Percentiles rank a stretch among this genome's conserved stretches.
Evolutionary conservation across 2,888 invertebrate genomes (phyloP).

Genomic region (Parasteatoda lunata): DNA sequence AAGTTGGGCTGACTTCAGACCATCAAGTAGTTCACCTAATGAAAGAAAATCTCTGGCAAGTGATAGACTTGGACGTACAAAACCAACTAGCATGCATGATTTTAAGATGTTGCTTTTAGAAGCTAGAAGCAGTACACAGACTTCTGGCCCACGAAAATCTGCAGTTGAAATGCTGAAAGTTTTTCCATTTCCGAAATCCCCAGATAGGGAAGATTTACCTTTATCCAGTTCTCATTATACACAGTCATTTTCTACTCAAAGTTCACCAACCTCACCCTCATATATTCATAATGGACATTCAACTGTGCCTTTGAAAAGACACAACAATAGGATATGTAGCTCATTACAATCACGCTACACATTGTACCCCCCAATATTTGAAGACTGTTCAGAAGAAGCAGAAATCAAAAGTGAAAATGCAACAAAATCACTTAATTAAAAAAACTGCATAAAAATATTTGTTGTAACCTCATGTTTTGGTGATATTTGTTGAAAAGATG

Average conservation of each 20-base stretch:
- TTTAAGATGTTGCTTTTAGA: slow-evolving; percentile 82
- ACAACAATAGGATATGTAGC: slow-evolving; percentile 78
- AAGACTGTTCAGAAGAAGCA: slow-evolving; percentile 68
- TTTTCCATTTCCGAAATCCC: slow-evolving; percentile 22
- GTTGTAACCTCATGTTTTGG: too few relatives aligned
- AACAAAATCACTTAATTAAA: too few relatives aligned
- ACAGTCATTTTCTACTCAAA: slow-evolving; percentile 36
- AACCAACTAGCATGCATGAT: slow-evolving; percentile 86
- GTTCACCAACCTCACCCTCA: slow-evolving; percentile 36
- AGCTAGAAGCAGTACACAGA: slow-evolving; percentile 69
- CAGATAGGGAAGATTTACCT: slow-evolving; percentile 12
- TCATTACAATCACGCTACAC: slow-evolving; percentile 60
- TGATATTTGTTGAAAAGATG: too few relatives aligned
- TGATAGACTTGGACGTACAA: slow-evolving; percentile 73
- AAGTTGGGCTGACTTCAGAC: slow-evolving; percentile 67
- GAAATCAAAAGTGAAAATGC: slow-evolving; percentile 27
- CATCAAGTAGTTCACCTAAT: slow-evolving; percentile 30
- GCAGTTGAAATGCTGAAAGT: slow-evolving; percentile 71
- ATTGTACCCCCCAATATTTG: slow-evolving; percentile 69
- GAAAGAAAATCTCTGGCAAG: slow-evolving; percentile 70
- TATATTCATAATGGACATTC: slow-evolving; percentile 49
- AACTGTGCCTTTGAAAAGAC: slow-evolving; percentile 64
- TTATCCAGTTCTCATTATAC: slow-evolving; percentile 13
- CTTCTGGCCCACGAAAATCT: slow-evolving; percentile 69
- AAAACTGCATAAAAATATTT: too few relatives aligned